Conservation (phyloP, 2,888 invertebrate genomes). For the Therioaphis trifolii region DNA sequence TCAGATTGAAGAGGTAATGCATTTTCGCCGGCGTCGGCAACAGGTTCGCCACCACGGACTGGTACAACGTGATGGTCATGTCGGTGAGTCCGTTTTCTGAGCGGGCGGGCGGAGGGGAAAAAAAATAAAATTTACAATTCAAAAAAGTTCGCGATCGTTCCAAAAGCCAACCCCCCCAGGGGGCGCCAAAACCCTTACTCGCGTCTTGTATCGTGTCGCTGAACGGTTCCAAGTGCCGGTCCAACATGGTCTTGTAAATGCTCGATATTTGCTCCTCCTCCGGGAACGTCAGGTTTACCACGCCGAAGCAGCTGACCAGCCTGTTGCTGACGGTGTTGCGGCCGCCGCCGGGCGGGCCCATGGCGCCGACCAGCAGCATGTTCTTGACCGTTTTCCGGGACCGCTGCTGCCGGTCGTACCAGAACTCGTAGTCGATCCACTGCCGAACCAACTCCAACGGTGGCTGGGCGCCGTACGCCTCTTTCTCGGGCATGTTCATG, state of each 20-base stretch:
- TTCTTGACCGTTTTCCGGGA: constrained; percentile 77
- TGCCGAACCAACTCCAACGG: constrained; percentile 85
- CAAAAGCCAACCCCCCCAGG: not conserved
- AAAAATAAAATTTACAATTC: no score
- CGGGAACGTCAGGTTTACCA: constrained; percentile 85
- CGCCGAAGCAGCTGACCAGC: constrained; percentile 81
- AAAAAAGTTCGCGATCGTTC: not conserved
- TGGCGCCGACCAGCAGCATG: constrained; percentile 84
- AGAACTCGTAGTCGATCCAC: constrained; percentile 90
- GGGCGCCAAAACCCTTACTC: constrained; percentile 68
- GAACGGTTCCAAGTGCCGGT: constrained; percentile 21
- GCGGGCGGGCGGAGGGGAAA: not conserved
- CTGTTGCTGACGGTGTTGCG: constrained; percentile 83
- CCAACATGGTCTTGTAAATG: constrained; percentile 76
- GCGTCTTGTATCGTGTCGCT: not conserved
- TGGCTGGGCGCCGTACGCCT: constrained; percentile 88
- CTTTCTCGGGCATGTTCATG: constrained; percentile 92
- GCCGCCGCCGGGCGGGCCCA: constrained; percentile 92
- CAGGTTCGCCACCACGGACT: constrained; percentile 79
- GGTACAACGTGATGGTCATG: constrained; percentile 73
- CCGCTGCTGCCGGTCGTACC: constrained; percentile 69
- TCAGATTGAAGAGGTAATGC: constrained; percentile 88
- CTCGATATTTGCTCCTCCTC: constrained; percentile 80
- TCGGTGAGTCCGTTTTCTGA: constrained; percentile 12
- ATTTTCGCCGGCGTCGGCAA: constrained; percentile 89